A percentile compares a stretch with the other conserved stretches of the same genome.
These are phyloP conservation scores for Promerops cafer DNA, from an alignment of 2,113 vertebrate genomes.

Conservation along the genomic window DNA sequence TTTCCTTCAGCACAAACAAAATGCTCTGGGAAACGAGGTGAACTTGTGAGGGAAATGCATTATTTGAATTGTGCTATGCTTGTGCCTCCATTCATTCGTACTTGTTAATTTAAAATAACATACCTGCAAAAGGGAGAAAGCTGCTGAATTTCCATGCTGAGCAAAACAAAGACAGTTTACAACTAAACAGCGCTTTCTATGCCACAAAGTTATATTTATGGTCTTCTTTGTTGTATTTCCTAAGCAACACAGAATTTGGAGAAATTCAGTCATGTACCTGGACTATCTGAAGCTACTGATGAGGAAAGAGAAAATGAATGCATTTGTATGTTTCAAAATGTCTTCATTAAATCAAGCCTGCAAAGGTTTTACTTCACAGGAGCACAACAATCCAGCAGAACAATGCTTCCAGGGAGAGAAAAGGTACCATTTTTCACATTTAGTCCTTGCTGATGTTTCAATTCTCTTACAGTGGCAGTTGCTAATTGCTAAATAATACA, in stretches of 20 bases:
- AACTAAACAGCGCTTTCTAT: neutral
- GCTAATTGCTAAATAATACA: constrained; percentile 14
- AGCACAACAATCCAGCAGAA: neutral
- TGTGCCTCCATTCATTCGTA: neutral
- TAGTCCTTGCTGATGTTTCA: constrained; percentile 2
- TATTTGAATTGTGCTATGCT: neutral
- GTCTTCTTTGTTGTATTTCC: neutral
- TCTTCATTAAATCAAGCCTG: neutral
- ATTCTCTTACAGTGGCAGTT: neutral
- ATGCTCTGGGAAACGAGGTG: neutral
- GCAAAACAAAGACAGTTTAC: neutral
- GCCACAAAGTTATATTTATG: neutral
- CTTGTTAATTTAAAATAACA: neutral
- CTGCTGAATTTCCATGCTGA: neutral
- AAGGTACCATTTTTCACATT: neutral
- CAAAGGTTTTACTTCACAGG: neutral
- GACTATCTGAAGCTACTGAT: neutral
- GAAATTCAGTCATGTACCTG: neutral
- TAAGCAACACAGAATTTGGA: neutral
- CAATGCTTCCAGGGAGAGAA: neutral
- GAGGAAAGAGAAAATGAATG: neutral
- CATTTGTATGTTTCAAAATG: neutral
- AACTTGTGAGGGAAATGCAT: neutral
- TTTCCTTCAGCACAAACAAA: neutral
- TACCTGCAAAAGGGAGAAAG: neutral